These are phyloP conservation scores for Drosophila prolongata DNA, from an alignment of 2,888 invertebrate genomes.

Conservation along the genomic window DNA sequence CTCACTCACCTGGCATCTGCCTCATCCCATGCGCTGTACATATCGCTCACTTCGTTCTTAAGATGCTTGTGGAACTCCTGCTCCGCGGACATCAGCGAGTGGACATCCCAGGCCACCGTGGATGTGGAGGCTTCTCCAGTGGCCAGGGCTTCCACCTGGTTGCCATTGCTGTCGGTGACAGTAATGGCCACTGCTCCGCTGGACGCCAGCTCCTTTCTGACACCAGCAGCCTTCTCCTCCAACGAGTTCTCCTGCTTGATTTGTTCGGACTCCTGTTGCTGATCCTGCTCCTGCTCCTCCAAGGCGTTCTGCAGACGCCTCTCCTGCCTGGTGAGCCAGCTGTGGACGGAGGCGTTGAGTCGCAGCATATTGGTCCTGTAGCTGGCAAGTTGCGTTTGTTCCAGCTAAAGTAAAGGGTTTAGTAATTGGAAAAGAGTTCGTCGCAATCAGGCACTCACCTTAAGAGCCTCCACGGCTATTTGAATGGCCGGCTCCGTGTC, in stretches of 20 bases:
- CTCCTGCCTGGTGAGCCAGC: constrained; percentile 85
- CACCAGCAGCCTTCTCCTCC: constrained; percentile 27
- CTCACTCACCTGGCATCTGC: constrained; percentile 87
- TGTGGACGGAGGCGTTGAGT: constrained; percentile 85
- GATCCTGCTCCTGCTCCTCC: constrained; percentile 63
- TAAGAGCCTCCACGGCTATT: constrained; percentile 83
- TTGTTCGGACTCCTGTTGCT: constrained; percentile 60
- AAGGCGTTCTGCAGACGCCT: constrained; percentile 81
- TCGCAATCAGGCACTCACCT: constrained; percentile 66
- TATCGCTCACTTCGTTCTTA: constrained; percentile 89
- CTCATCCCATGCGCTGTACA: constrained; percentile 90
- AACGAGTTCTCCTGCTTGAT: constrained; percentile 8
- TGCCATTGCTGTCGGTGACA: constrained; percentile 77
- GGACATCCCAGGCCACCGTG: constrained; percentile 71
- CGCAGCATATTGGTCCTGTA: constrained; percentile 85
- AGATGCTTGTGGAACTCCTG: constrained; percentile 85
- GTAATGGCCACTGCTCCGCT: constrained; percentile 65
- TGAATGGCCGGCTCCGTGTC: constrained; percentile 84
- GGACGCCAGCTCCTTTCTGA: constrained; percentile 25
- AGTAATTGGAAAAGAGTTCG: neutral
- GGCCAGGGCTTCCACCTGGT: constrained; percentile 61
- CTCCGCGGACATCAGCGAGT: constrained; percentile 81
- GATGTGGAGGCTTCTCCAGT: constrained; percentile 31
- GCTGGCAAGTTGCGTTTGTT: constrained; percentile 83
- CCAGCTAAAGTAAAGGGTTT: constrained; percentile 68